These are phyloP conservation scores for Zhengitettix transpicula DNA, from an alignment of 2,888 invertebrate genomes.

Conservation along the genomic window DNA sequence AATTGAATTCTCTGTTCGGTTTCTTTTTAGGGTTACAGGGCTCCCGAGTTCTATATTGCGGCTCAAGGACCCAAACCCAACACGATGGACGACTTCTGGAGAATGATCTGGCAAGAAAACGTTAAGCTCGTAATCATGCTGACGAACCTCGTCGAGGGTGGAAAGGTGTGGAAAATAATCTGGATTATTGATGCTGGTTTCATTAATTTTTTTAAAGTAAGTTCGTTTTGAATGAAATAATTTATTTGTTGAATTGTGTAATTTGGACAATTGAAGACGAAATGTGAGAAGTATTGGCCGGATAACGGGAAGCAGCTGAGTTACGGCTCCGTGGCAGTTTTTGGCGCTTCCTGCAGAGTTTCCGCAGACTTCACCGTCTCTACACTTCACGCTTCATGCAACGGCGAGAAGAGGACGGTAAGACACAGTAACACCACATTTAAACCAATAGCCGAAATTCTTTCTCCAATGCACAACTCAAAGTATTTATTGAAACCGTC, in stretches of 20 bases:
- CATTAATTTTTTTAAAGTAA: background rate
- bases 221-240: background rate
- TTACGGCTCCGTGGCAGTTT: constrained; percentile 23
- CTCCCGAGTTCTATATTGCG: constrained; percentile 21
- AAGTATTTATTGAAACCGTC: too few species aligned
- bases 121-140: constrained; percentile 32
- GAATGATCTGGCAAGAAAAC: constrained; percentile 32
- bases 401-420: too few species aligned
- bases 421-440: too few species aligned
- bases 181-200: background rate
- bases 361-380: too few species aligned
- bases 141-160: constrained; percentile 29
- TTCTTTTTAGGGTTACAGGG: constrained; percentile 18
- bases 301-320: constrained; percentile 24
- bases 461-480: too few species aligned
- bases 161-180: constrained; percentile 21
- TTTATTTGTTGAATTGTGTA: too few species aligned
- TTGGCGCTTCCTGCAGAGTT: background rate
- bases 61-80: constrained; percentile 25
- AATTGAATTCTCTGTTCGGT: too few species aligned
- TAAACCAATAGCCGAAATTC: constrained; percentile 9
- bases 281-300: constrained; percentile 35
- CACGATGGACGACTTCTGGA: constrained; percentile 28
- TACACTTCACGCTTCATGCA: too few species aligned
- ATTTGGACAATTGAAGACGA: constrained; percentile 21